phyloP scores from a whole-genome alignment of 2,113 vertebrate species.

The Neogale vison region DNA sequence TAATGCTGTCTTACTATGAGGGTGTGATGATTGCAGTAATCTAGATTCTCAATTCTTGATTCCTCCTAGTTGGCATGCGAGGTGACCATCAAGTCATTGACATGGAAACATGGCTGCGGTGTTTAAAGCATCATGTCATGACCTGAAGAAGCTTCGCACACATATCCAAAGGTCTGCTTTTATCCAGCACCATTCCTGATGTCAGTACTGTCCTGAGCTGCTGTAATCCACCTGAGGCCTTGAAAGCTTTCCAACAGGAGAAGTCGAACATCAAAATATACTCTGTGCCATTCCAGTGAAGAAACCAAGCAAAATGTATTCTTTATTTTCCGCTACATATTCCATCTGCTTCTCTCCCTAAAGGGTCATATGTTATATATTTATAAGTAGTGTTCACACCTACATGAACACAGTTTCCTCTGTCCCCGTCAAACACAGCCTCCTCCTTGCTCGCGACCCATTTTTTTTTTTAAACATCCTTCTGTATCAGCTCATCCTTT shows the following conservation, averaged over 20 bases:
- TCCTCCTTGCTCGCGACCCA: slow-evolving; percentile 38
- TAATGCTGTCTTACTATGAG: neutral
- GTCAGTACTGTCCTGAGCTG: neutral
- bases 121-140: neutral
- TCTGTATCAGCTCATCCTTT: slow-evolving; percentile 35
- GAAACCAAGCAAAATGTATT: slow-evolving; percentile 36
- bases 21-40: neutral
- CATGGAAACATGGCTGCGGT: neutral
- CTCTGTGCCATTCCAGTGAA: neutral
- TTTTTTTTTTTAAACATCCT: slow-evolving; percentile 39
- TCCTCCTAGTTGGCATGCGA: neutral
- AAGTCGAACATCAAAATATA: slow-evolving; percentile 48
- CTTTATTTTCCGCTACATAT: slow-evolving; percentile 38
- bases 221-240: neutral
- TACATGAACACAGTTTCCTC: neutral
- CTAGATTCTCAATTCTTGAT: neutral
- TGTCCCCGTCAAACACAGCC: slow-evolving; percentile 25
- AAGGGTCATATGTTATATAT: slow-evolving; percentile 64
- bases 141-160: neutral
- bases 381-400: slow-evolving; percentile 53
- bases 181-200: neutral
- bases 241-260: neutral
- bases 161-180: neutral
- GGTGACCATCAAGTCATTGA: neutral
- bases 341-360: slow-evolving; percentile 67